Conservation (phyloP, 2,113 vertebrate genomes). For the Pelusios castaneus region DNA sequence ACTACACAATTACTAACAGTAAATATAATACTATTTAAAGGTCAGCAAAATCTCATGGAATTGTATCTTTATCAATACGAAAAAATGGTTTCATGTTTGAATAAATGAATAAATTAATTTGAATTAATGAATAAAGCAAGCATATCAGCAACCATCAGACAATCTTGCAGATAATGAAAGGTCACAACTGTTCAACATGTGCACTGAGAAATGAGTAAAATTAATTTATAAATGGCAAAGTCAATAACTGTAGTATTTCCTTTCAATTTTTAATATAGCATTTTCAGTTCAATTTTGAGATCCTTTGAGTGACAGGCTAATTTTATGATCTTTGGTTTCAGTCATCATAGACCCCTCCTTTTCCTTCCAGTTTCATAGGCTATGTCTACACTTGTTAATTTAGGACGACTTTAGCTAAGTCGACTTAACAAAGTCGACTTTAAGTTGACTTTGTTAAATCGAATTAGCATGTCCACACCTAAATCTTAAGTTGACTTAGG, state of each 20-base stretch:
- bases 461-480: no score
- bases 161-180: slow-evolving; percentile 29
- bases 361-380: not conserved
- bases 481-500: no score
- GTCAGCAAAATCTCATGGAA: slow-evolving; percentile 49
- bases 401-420: no score
- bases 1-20: slow-evolving; percentile 60
- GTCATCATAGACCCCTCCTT: not conserved
- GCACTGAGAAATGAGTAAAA: not conserved
- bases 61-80: slow-evolving; percentile 25
- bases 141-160: not conserved
- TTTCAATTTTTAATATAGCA: not conserved
- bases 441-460: no score
- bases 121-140: slow-evolving; percentile 53
- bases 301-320: not conserved
- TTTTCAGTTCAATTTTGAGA: not conserved
- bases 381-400: no score
- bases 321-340: not conserved
- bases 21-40: slow-evolving; percentile 45
- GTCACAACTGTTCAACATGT: not conserved
- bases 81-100: slow-evolving; percentile 38
- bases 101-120: slow-evolving; percentile 55
- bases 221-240: slow-evolving; percentile 15
- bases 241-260: not conserved
- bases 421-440: no score